Evolutionary conservation across 2,797 vertebrate genomes (phyloP), one percentile per base, ranked within the genome.

Genomic region (Merluccius polli): DNA sequence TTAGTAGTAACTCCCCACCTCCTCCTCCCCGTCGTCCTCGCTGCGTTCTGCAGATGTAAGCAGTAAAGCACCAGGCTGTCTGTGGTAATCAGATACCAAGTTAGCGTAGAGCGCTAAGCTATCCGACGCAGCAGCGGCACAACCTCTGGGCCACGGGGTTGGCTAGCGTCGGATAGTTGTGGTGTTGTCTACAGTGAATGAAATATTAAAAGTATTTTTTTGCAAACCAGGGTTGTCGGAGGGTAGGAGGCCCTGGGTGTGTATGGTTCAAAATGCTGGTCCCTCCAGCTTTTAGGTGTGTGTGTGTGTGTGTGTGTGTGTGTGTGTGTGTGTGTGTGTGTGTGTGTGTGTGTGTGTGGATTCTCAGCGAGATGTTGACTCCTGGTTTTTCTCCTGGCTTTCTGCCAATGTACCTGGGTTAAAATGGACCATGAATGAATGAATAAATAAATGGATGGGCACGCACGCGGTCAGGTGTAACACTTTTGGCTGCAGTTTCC

Each of bases 271-370:
- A 59, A n/a, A 18, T 48, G 16, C 21, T n/a, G 5, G 48, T 10
- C 48, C 21, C 18, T 4, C 21, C 48, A 21, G n/a, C 52, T 63
- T 63, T 63, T 27, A 10, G 52, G 3, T 65, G 59, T 29, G 59
- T 65, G 59, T 65, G 59, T 65, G 59, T 52, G 44, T 52, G 44
- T 52, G 44, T 52, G 44, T 75, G 44, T 76, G 35, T 84, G 79
- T 78, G 79, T 91, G 82, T 68, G 95, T 95, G 93, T 94, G 93
- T 92, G 92, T 90, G 95, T 94, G 95, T 94, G 94, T 93, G 93
- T 92, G 90, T 86, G 93, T 95, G 94, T 92, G 94, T 38, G 36
- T 38, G 36, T 38, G 36, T 38, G 36, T 38, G 36, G 4, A 10
- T 38, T 38, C 5, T 38, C 5, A 7, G 36, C 10, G 36, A 38